phyloP scores from a whole-genome alignment of 37 sponge, comb jelly and placozoan genomes.

The Ephydatia muelleri region DNA sequence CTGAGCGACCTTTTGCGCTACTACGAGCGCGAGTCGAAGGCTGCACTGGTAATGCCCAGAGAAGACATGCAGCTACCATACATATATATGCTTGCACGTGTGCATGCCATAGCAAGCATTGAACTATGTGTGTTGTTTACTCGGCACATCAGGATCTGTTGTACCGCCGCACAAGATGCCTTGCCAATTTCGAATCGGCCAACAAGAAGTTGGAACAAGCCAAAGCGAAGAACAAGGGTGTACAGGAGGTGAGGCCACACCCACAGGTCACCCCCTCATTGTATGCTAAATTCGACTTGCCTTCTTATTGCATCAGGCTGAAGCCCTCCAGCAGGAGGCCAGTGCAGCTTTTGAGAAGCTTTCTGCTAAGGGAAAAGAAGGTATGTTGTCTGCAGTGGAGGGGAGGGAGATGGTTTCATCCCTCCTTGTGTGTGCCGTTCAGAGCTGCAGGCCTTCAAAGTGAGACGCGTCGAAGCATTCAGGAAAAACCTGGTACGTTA shows the following conservation, averaged over 20 bases:
- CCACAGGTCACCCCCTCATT: background rate
- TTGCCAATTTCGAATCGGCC: constrained; percentile 78
- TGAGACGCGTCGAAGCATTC: constrained; percentile 77
- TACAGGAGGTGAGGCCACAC: constrained; percentile 31
- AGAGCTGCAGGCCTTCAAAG: constrained; percentile 85
- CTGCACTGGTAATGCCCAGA: constrained; percentile 61
- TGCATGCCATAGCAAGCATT: background rate
- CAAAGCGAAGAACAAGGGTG: constrained; percentile 71
- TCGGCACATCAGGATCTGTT: constrained; percentile 62
- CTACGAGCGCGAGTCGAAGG: constrained; percentile 91
- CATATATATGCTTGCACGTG: background rate
- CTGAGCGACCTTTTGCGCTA: constrained; percentile 90
- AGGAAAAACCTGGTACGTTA: constrained; percentile 79
- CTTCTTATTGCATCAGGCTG: constrained; percentile 57
- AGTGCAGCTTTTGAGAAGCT: constrained; percentile 77
- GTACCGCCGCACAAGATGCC: constrained; percentile 82
- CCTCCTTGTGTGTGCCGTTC: background rate
- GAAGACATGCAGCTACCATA: background rate
- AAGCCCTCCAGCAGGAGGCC: constrained; percentile 62
- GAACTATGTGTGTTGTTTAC: background rate
- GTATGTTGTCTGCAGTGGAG: constrained; percentile 21
- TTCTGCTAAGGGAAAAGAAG: constrained; percentile 88
- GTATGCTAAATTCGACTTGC: background rate
- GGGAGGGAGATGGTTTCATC: background rate
- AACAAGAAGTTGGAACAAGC: constrained; percentile 85